A percentile compares a stretch with the other conserved stretches of the same genome.
phyloP scores from a whole-genome alignment of 2,113 vertebrate genomes.

The Thunnus thynnus region DNA sequence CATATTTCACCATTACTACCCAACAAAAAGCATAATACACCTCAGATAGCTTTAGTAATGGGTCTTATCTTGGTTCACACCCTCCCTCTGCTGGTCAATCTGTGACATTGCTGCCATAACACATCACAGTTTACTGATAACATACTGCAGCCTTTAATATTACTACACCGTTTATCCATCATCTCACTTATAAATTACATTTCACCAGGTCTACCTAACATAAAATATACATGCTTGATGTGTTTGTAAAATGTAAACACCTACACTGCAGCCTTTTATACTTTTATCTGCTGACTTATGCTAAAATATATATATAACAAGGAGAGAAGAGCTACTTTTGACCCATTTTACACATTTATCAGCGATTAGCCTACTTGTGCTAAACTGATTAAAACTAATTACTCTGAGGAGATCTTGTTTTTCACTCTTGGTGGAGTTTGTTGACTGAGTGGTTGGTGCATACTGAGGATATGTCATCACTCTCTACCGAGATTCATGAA shows the following conservation, averaged over 20 bases:
- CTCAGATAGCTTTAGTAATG: neutral
- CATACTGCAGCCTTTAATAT: neutral
- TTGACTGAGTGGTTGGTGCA: neutral
- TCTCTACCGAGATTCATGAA: neutral
- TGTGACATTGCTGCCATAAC: constrained; percentile 12
- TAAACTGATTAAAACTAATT: too few species aligned
- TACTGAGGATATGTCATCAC: neutral
- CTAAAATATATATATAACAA: too few species aligned
- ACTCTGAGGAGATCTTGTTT: too few species aligned
- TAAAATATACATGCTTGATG: neutral
- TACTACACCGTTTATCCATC: neutral
- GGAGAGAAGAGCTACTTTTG: too few species aligned
- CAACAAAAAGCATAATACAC: neutral
- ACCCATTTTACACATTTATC: too few species aligned
- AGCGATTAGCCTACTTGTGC: too few species aligned
- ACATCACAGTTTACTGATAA: neutral
- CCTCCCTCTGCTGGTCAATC: constrained; percentile 70
- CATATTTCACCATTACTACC: neutral
- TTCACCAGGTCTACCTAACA: too few species aligned
- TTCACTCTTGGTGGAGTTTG: neutral
- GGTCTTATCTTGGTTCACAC: constrained; percentile 45
- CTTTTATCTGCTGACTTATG: too few species aligned
- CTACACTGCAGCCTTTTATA: too few species aligned
- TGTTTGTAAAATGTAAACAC: too few species aligned
- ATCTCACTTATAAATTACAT: neutral